Conservation (phyloP, 2,797 vertebrate genomes). For the Oryzias dopingdopingensis region DNA sequence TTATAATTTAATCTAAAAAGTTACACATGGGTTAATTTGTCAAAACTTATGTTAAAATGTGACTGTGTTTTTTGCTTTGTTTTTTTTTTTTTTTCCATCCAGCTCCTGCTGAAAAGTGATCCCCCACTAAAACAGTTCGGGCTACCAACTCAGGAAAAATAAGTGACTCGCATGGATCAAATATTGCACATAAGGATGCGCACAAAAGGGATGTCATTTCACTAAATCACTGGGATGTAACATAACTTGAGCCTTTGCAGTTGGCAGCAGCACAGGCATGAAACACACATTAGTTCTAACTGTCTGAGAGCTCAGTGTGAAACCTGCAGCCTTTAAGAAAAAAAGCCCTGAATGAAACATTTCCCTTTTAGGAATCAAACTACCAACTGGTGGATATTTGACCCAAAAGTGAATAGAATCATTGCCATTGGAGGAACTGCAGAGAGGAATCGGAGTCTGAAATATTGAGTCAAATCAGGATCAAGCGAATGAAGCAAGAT, state of each 20-base stretch:
- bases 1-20: too few relatives aligned
- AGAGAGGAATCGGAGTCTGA: constrained; percentile 38
- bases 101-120: constrained; percentile 2
- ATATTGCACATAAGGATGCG: constrained; percentile 44
- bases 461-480: too few relatives aligned
- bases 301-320: constrained; percentile 48
- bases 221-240: constrained; percentile 47
- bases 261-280: constrained; percentile 44
- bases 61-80: too few relatives aligned
- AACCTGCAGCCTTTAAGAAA: constrained; percentile 53
- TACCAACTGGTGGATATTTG: constrained; percentile 59
- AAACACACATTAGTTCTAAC: constrained; percentile 59
- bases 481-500: too few relatives aligned
- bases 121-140: constrained; percentile 13
- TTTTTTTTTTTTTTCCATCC: not conserved
- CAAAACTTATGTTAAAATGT: too few relatives aligned
- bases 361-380: constrained; percentile 50
- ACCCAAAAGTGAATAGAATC: constrained; percentile 59
- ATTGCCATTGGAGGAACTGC: constrained; percentile 63
- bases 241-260: constrained; percentile 52
- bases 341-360: constrained; percentile 60
- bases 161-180: constrained; percentile 48
- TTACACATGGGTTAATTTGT: too few relatives aligned
- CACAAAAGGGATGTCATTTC: constrained; percentile 62
- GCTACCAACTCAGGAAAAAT: constrained; percentile 39